Evolutionary conservation across 2,113 vertebrate genomes (phyloP), one percentile per base, ranked within the genome.

Genomic region (Triplophysa siluroides): DNA sequence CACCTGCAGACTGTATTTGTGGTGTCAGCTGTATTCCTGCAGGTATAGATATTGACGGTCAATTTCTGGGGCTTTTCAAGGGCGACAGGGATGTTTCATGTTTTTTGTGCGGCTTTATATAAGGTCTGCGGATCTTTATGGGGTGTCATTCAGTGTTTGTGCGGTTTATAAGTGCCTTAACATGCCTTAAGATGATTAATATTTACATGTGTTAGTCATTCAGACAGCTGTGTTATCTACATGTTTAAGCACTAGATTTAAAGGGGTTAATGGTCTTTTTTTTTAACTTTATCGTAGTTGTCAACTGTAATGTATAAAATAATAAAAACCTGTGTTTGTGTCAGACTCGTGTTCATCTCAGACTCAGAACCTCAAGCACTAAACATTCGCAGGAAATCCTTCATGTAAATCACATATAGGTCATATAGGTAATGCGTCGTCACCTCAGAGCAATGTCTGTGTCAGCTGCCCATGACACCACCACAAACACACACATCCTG

Each of bases 11-110:
- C 8, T 6, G 38, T 67, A 13, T 7, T 14, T 68, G 21, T 68
- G 33, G 7, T 38, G 33, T 41, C 6, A 21, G 43, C 60, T 65
- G 66, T 78, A 19, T 86, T 83, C 85, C 61, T 81, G 62, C 65
- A 67, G 71, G 65, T 67, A 23, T 86, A 88, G 87, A 83, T 88
- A 84, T 81, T 83, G 66, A 81, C 67, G 82, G 50, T 68, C 60
- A 58, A 74, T 56, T 79, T 78, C 85, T 70, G 78, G 84, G 58
- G 65, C 81, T 54, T 33, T 23, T 79, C 72, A 56, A 58, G 75
- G 21, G 13, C 3, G 70, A 45, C 33, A 21, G 50, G 38, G 64
- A 75, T 75, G 23, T 78, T 82, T 67, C 74, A 50, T 69, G 24
- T 62, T 68, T 26, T 9, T 8, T 64, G n/a, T 52, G 21, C 26